phyloP scores from a whole-genome alignment of 1,140 invertebrate species.

The Nebria ingens region DNA sequence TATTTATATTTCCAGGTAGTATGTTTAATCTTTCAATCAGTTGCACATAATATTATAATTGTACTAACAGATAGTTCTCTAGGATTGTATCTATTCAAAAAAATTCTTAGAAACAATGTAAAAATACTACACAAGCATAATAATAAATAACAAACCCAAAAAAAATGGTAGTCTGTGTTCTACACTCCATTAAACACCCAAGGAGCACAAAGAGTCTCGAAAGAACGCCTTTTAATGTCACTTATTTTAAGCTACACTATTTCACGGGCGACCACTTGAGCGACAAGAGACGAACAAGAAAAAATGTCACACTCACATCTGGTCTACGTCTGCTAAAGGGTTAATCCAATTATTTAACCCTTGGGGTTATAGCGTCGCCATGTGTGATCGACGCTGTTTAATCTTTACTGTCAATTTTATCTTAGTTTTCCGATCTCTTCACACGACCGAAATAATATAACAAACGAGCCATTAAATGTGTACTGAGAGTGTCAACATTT shows the following conservation, averaged over 20 bases:
- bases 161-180: neutral
- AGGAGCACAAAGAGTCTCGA: neutral
- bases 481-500: neutral
- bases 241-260: neutral
- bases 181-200: neutral
- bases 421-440: neutral
- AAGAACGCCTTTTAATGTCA: slow-evolving; percentile 1
- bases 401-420: slow-evolving; percentile 2
- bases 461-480: neutral
- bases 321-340: slow-evolving; percentile 1
- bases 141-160: too few species aligned
- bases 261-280: neutral
- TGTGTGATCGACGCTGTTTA: neutral
- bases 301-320: slow-evolving; percentile 1
- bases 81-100: neutral
- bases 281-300: neutral
- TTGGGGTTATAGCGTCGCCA: neutral
- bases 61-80: too few species aligned
- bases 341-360: slow-evolving; percentile 7
- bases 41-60: too few species aligned
- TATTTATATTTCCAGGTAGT: too few species aligned
- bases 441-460: neutral
- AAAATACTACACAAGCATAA: neutral
- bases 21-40: too few species aligned
- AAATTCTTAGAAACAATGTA: neutral